phyloP scores from a whole-genome alignment of 2,888 invertebrate species.

The Papilio demoleus region DNA sequence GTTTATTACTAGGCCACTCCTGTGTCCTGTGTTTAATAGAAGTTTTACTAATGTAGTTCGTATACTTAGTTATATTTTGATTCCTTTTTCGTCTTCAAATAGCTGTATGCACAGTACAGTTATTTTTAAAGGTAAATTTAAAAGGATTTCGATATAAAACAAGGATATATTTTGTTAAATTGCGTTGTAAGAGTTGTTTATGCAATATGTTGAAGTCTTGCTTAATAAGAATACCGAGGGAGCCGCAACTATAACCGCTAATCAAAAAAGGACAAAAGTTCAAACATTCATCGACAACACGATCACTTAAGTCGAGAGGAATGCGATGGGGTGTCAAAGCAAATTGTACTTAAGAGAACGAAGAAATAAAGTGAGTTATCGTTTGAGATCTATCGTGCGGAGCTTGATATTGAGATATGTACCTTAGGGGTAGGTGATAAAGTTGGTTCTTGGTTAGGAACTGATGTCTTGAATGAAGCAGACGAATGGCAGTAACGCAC shows the following conservation, averaged over 20 bases:
- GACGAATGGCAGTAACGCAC: conserved; percentile 71
- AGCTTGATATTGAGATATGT: conserved; percentile 52
- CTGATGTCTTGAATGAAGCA: conserved; percentile 56
- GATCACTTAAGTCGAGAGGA: conserved; percentile 65
- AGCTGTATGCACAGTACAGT: not conserved
- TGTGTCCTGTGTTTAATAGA: conserved; percentile 67
- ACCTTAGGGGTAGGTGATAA: conserved; percentile 60
- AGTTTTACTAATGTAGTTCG: not conserved
- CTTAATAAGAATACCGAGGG: conserved; percentile 62
- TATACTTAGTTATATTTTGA: not conserved
- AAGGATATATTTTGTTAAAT: not conserved
- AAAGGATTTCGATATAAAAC: not conserved
- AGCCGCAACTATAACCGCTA: conserved; percentile 71
- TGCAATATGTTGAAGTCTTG: conserved; percentile 52
- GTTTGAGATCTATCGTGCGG: conserved; percentile 60
- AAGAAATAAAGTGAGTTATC: conserved; percentile 73
- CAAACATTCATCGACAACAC: conserved; percentile 74
- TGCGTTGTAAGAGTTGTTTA: conserved; percentile 23
- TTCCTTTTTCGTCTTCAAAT: not conserved
- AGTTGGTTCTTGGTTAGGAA: conserved; percentile 59
- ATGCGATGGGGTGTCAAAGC: conserved; percentile 63
- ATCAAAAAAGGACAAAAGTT: conserved; percentile 80
- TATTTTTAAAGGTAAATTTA: not conserved
- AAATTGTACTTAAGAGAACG: conserved; percentile 72
- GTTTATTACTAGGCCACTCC: conserved; percentile 72